Evolutionary conservation across 2,113 vertebrate genomes (phyloP), one percentile per base, ranked within the genome.

Genomic region (Pagrus major): DNA sequence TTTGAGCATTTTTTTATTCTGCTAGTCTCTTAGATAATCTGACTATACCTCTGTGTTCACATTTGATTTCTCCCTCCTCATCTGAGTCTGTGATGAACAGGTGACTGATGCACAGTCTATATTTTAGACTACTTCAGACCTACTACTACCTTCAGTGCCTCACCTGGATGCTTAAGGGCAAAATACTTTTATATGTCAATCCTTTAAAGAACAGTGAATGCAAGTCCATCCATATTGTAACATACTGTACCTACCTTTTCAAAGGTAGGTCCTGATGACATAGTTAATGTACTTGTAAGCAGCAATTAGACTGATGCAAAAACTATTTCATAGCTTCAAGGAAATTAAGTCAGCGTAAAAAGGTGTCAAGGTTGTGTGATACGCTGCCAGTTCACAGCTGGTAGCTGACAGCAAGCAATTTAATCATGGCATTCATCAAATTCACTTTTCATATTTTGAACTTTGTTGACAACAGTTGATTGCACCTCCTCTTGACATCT

Each of bases 351-450:
- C 12, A 52, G 20, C 35, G 21, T 67, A 16, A 71, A 29, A 61
- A 42, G 15, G 47, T 64, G 59, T 35, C 15, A 55, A 33, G 60
- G 49, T 64, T 8, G 2, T 33, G 72, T 61, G 52, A 47, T 23
- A 20, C 7, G 42, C 65, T 54, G 49, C 82, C 71, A 46, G 59
- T 18, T 85, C 78, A 64, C 68, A 78, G 78, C 41, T 66, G 27
- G 39, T 6, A 9, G 12, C 10, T 33, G 39, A 44, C 61, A 76
- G 35, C 41, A 27, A 9, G 20, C 14, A 51, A 63, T 63, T 73
- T 3, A 52, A 69, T 31, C 29, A 42, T 58, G 73, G 68, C 42
- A 46, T 44, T 35, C 49, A 44, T 59, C 14, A 49, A 11, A 31
- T 51, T 63, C 31, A 56, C n/a, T 3, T 64, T 23, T 41, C 31